Evolutionary conservation across 2,797 vertebrate genomes (phyloP).

Genomic region (Yasuhikotakia modesta): DNA sequence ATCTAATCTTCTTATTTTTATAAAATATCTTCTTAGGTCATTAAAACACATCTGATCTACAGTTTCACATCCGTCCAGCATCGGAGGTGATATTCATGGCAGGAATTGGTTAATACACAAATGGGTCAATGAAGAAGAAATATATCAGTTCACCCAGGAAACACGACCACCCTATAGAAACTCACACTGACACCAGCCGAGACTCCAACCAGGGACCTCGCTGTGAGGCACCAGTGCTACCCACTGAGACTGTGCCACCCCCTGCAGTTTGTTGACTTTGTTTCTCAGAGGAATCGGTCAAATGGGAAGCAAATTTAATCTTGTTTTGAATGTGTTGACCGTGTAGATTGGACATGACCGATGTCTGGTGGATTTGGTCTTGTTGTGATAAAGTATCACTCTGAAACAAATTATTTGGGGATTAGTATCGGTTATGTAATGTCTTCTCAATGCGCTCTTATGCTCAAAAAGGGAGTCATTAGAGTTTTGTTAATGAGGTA

Average conservation of each 20-base stretch:
- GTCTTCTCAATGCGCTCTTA: constrained; percentile 66
- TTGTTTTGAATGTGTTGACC: constrained; percentile 62
- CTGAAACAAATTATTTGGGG: constrained; percentile 76
- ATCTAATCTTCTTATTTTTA: not conserved
- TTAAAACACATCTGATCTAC: too few relatives aligned
- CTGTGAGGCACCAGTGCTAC: too few relatives aligned
- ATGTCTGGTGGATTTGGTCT: constrained; percentile 67
- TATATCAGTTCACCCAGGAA: too few relatives aligned
- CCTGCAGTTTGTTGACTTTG: not conserved
- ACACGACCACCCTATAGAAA: too few relatives aligned
- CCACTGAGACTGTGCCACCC: too few relatives aligned
- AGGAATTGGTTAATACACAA: too few relatives aligned
- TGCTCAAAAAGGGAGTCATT: constrained; percentile 78
- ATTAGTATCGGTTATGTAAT: constrained; percentile 76
- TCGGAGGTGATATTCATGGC: too few relatives aligned
- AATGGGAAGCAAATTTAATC: constrained; percentile 52
- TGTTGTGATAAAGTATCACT: constrained; percentile 68
- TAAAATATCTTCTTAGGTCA: too few relatives aligned
- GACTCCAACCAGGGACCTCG: too few relatives aligned
- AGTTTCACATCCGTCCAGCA: too few relatives aligned
- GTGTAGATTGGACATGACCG: constrained; percentile 59
- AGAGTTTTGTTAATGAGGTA: constrained; percentile 81
- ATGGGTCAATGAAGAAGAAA: too few relatives aligned
- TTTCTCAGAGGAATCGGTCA: constrained; percentile 50
- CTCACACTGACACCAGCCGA: too few relatives aligned